Base-by-base conservation (phyloP, 1,140 invertebrate genomes). In the Archivesica marissinica region DNA sequence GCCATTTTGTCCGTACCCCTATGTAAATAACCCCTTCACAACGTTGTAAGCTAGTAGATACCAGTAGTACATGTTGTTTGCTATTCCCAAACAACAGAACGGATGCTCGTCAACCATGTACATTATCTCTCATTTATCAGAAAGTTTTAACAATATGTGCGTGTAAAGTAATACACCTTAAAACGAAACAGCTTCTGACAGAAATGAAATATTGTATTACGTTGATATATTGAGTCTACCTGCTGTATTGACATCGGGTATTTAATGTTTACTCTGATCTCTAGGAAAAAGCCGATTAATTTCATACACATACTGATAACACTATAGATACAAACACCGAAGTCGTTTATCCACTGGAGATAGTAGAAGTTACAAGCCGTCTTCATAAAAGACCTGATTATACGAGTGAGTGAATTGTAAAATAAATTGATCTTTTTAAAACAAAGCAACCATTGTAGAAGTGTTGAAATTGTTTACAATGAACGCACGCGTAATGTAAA, bases 141-240 rank as follows among this genome's bases (percentile, higher is more conserved):
- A 33, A 72, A 7, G 2, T 47, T 72, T 72, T 72, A 72, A 72
- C 39, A 72, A 72, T 47, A 30, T 44, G 35, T 68, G 41, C 59
- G 28, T 79, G 77, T 79, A 79, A 79, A 64, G 50, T 61, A 30
- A 79, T 79, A 79, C 28, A 66, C 38, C 77, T 79, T 79, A 33
- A 79, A 79, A 79, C 23, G 77, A 66, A 64, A 41, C 33, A 13
- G 59, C n/a, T 50, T 47, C 30, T 66, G 61, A 44, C 38, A 66
- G 77, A 66, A 66, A 66, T 79, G 33, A 59, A 61, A 79, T 79
- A 79, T 79, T 79, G 25, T 79, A 66, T 79, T 68, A 79, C 61
- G 54, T 41, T 79, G 77, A 79, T 79, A 38, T 79, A 79, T 79
- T 44, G 20, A 41, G n/a, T 23, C 28, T 59, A 28, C 44, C 33